Percentiles rank a stretch among this genome's conserved stretches.
phyloP scores from a whole-genome alignment of 2,797 vertebrate species.

The Streptopelia turtur region DNA sequence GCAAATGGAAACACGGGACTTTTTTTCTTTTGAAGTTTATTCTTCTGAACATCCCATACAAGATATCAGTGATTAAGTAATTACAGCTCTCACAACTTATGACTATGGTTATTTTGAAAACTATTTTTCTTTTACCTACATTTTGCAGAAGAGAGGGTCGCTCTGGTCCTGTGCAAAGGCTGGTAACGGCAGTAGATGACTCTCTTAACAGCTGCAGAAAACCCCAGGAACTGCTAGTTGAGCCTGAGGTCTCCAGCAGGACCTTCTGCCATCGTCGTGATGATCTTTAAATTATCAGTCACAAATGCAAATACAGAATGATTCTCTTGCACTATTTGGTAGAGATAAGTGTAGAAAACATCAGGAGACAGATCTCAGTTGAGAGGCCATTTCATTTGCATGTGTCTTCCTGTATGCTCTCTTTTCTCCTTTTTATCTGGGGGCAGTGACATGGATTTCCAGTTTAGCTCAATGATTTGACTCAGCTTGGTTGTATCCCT shows the following conservation, averaged over 20 bases:
- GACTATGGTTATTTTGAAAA: not conserved
- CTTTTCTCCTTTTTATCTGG: not conserved
- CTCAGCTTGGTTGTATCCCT: not conserved
- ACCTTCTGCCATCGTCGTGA: not conserved
- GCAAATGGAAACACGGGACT: not conserved
- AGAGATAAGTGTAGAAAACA: not conserved
- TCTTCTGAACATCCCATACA: not conserved
- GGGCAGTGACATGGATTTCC: not conserved
- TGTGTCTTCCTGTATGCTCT: not conserved
- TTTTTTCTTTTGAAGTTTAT: not conserved
- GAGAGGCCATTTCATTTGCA: not conserved
- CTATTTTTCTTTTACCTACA: not conserved
- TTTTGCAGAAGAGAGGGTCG: not conserved
- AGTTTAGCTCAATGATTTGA: not conserved
- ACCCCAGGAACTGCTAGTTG: not conserved
- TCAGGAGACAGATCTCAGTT: not conserved
- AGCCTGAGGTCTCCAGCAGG: not conserved
- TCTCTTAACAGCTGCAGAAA: not conserved
- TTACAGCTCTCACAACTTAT: not conserved
- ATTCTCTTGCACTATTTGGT: not conserved
- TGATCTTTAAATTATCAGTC: not conserved
- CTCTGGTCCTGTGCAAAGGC: not conserved
- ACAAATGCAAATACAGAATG: not conserved
- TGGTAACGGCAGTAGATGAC: not conserved
- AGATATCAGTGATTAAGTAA: not conserved